Base-by-base conservation (phyloP, 1,140 invertebrate species). In the Drosophila erecta region DNA sequence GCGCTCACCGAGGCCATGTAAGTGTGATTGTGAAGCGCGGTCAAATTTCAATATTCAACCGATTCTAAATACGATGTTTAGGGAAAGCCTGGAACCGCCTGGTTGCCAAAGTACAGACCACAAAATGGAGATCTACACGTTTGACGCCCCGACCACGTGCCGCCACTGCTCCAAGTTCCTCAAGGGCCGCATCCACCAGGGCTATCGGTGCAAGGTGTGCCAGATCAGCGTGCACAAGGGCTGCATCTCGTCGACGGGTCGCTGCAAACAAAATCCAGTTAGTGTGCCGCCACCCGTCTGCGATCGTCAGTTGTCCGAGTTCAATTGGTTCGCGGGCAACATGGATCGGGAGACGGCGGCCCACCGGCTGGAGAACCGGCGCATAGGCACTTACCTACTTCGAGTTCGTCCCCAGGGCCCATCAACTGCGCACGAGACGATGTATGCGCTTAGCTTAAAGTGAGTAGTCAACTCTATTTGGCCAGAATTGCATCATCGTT, bases 1-100 rank as follows among this genome's bases (percentile, higher is more conserved):
- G 97, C 97, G 6, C 95, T 99, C 24, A 95, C 95, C 51, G 96
- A 98, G 84, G 98, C 98, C 41, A 95, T 98, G 96, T 98, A 93
- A 95, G 96, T 94, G 24, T 27, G 30, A 33, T 60, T 27, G 2
- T 41, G 7, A 8, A 30, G 8, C 30, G 4, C 12, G 3, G 4
- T 12, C 1, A n/a, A 4, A 5, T 5, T 20, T 8, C 50, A n/a
- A 2, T 49, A 6, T 4, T 24, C 10, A 40, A 17, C 3, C 7
- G 4, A 30, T 41, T 38, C 27, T 37, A 3, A 51, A 17, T 15
- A 2, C 3, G 3, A 7, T 12, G 3, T 92, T 14, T 92, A 97
- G 96, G 90, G 97, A 98, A 79, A 98, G 98, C 92, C 94, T 98
- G 27, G 95, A 97, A 84, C 98, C 98, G 0, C 92, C 95, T 2